Percentiles rank a stretch among this genome's conserved stretches.
These are phyloP conservation scores for Phaonia tiefii DNA, from an alignment of 2,888 invertebrate species.

Conservation along the genomic window DNA sequence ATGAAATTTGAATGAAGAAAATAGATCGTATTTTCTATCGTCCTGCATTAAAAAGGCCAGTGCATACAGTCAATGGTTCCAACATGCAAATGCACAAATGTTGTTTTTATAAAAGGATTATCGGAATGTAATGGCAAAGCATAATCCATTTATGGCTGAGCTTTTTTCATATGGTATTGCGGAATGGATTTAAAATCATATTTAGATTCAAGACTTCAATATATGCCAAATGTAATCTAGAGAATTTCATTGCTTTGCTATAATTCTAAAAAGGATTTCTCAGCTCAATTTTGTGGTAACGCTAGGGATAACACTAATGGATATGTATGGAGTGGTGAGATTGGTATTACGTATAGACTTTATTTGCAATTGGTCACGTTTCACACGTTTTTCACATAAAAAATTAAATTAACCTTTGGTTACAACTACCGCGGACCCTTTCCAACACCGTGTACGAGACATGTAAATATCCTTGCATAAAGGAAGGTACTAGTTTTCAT, in stretches of 20 bases:
- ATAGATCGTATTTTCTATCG: no score
- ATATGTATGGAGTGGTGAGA: background rate
- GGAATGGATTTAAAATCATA: no score
- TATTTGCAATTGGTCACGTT: conserved; percentile 70
- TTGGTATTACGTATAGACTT: conserved; percentile 28
- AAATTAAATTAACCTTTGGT: conserved; percentile 68
- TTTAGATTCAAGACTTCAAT: no score
- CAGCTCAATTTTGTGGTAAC: background rate
- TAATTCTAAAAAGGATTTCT: conserved; percentile 34
- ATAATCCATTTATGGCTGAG: no score
- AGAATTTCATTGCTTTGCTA: conserved; percentile 37
- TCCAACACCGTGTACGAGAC: background rate
- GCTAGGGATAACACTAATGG: conserved; percentile 33
- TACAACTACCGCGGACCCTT: conserved; percentile 10
- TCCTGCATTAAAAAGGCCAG: no score
- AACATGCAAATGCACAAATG: no score
- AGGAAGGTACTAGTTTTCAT: background rate
- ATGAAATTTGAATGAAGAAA: no score
- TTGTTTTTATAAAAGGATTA: no score
- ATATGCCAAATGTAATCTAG: no score
- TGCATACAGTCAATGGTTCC: no score
- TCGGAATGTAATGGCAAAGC: no score
- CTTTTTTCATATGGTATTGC: no score
- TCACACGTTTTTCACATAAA: conserved; percentile 69
- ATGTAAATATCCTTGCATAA: background rate